Conservation (phyloP, 1,140 invertebrate species). For the Tenebrio molitor region DNA sequence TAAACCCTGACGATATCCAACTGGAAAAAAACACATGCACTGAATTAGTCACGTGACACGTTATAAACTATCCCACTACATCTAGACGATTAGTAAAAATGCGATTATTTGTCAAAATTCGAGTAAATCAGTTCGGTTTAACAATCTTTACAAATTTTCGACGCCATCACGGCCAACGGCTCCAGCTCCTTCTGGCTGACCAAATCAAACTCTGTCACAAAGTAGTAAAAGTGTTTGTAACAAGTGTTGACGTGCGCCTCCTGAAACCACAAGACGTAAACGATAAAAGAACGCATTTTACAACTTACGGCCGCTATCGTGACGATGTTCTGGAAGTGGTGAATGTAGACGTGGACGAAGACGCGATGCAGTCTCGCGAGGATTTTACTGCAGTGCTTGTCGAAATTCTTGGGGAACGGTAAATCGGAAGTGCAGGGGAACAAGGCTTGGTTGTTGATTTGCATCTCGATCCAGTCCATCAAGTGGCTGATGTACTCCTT, state of each 20-base stretch:
- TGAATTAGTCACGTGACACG: constrained; percentile 10
- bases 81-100: not conserved
- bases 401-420: constrained; percentile 92
- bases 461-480: constrained; percentile 95
- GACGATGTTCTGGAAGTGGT: constrained; percentile 94
- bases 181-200: constrained; percentile 90
- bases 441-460: constrained; percentile 90
- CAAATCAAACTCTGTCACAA: constrained; percentile 91
- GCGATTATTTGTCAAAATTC: not conserved
- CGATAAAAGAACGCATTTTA: not conserved
- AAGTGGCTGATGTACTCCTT: constrained; percentile 88
- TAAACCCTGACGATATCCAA: constrained; percentile 10
- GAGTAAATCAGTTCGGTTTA: not conserved
- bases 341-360: constrained; percentile 98
- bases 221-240: constrained; percentile 98
- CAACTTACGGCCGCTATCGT: constrained; percentile 87
- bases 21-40: not conserved
- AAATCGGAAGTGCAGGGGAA: constrained; percentile 76
- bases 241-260: constrained; percentile 97
- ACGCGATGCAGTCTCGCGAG: constrained; percentile 92
- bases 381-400: constrained; percentile 87
- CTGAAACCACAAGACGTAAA: constrained; percentile 68
- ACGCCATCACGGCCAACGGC: constrained; percentile 85
- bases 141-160: constrained; percentile 75
- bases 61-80: not conserved